phyloP scores from a whole-genome alignment of 2,113 vertebrate species.

The Cyanoderma ruficeps region DNA sequence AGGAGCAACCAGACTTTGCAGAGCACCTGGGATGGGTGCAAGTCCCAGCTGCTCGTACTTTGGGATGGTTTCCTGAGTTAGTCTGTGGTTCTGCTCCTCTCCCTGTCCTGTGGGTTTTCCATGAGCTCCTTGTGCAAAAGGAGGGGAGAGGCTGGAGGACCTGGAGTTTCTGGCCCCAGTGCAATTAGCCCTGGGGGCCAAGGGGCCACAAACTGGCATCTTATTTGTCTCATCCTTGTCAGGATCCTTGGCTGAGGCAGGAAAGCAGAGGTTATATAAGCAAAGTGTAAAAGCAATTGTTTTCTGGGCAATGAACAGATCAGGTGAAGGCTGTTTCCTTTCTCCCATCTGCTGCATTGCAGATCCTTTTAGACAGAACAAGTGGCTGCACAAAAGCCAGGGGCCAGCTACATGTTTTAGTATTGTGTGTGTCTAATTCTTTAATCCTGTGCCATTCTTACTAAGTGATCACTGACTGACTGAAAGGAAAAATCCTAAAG shows the following conservation, averaged over 20 bases:
- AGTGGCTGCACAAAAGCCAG: constrained; percentile 51
- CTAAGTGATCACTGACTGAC: neutral
- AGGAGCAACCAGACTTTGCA: neutral
- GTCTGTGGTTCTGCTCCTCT: neutral
- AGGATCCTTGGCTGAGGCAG: neutral
- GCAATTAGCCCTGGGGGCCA: neutral
- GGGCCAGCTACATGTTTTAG: constrained; percentile 1
- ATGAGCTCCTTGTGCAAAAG: neutral
- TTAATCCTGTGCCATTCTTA: constrained; percentile 32
- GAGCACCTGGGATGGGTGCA: neutral
- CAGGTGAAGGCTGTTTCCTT: constrained; percentile 55
- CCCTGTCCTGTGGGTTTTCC: neutral
- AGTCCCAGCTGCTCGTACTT: neutral
- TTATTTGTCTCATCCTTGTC: neutral
- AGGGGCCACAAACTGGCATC: neutral
- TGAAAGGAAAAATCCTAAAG: constrained; percentile 15
- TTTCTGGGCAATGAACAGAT: constrained; percentile 24
- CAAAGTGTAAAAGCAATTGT: constrained; percentile 6
- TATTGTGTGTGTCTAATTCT: constrained; percentile 45
- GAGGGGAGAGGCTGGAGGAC: neutral
- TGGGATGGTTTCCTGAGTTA: neutral
- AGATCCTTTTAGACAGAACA: constrained; percentile 18
- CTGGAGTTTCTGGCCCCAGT: neutral
- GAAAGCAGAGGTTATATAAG: constrained; percentile 31
- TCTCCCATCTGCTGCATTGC: neutral